Evolutionary conservation across 2,888 invertebrate species (phyloP), one percentile per base, ranked within the genome.

Genomic region (Caenorhabditis sp.): DNA sequence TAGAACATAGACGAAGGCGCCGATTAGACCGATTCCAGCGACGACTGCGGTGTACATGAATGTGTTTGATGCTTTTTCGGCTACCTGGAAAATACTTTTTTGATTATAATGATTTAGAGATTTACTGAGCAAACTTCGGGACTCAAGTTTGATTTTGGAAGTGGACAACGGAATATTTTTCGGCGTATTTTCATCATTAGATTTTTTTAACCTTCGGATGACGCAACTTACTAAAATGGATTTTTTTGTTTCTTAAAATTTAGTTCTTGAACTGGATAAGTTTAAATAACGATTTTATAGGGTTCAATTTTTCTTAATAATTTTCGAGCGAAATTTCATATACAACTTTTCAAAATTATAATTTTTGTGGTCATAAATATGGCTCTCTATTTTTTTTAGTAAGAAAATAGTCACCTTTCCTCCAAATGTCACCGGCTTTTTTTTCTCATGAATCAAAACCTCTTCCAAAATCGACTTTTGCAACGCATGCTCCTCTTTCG

Each of bases 31-130:
- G 23, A 85, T 70, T 36, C 83, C 78, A n/a, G 70, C 83, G 1
- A 74, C 67, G 1, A 82, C 81, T 4, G 80, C 71, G 0, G 76
- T 76, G 76, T 84, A 85, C 72, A 84, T 77, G 53, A 85, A 81
- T 25, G 85, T 85, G 67, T 85, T 85, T 58, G 80, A 78, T 27
- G 83, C 83, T 59, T 78, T 78, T 56, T 82, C 81, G 1, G 78
- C 82, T 10, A 70, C 76, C 78, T 78, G 25, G 57, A 61, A 43
- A 58, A 4, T 8, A 1, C 20, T 20, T 5, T n/a, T n/a, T n/a
- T n/a, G n/a, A n/a, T n/a, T n/a, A n/a, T n/a, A n/a, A n/a, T n/a
- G n/a, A n/a, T n/a, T n/a, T n/a, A n/a, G n/a, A n/a, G n/a, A n/a
- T n/a, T n/a, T n/a, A n/a, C n/a, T n/a, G n/a, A n/a, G n/a, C n/a